phyloP scores from a whole-genome alignment of 2,113 vertebrate genomes.

The Pedetes capensis region DNA sequence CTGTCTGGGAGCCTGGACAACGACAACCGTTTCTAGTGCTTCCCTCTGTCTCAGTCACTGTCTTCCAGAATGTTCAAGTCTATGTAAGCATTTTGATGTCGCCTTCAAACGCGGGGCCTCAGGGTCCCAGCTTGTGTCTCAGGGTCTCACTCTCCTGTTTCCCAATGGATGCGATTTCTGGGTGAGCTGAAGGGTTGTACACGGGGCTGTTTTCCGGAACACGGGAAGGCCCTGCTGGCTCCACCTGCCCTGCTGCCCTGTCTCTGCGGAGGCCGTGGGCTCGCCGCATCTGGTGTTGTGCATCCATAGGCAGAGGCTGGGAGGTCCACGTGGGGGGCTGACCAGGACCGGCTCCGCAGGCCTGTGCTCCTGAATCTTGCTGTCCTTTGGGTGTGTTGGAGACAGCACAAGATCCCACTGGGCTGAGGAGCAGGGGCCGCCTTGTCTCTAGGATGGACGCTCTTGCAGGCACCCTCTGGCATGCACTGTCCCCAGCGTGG shows the following conservation, averaged over 20 bases:
- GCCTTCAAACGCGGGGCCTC: background rate
- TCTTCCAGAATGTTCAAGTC: background rate
- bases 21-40: background rate
- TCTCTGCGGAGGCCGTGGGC: conserved; percentile 62
- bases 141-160: conserved; percentile 60
- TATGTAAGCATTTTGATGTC: background rate
- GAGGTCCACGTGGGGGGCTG: background rate
- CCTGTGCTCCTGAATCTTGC: background rate
- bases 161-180: conserved; percentile 57
- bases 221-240: conserved; percentile 80
- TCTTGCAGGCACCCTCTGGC: background rate
- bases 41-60: background rate
- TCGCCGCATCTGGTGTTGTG: background rate
- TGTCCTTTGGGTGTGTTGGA: conserved; percentile 46
- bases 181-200: conserved; percentile 74
- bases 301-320: background rate
- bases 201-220: conserved; percentile 57
- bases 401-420: background rate
- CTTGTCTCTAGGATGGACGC: background rate
- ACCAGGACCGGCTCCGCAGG: background rate
- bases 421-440: conserved; percentile 6
- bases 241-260: conserved; percentile 65
- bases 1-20: background rate
- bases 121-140: conserved; percentile 60
- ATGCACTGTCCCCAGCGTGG: background rate